Percentiles rank a stretch among this genome's conserved stretches.
These are phyloP conservation scores for Dioctria linearis DNA, from an alignment of 2,888 invertebrate genomes.

Conservation along the genomic window DNA sequence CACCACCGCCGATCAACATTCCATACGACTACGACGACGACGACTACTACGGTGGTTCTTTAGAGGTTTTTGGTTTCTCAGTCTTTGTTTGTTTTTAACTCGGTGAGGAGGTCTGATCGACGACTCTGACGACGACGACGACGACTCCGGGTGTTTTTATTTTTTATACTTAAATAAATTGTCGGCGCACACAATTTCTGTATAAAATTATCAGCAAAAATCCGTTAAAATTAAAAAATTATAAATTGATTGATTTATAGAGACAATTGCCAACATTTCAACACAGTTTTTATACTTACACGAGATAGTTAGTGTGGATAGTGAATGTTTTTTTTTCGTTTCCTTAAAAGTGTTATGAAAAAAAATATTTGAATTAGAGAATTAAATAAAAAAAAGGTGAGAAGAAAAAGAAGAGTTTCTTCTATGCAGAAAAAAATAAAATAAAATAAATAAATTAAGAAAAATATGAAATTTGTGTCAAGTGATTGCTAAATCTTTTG, in stretches of 20 bases:
- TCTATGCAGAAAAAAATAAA: background rate
- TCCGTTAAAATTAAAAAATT: conserved; percentile 1
- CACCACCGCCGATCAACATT: conserved; percentile 20
- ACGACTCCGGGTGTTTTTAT: background rate
- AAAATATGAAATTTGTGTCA: conserved; percentile 44
- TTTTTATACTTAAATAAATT: background rate
- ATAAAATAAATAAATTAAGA: too few relatives aligned
- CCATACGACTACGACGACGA: background rate
- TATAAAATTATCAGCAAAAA: background rate
- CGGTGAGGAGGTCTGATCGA: conserved; percentile 40
- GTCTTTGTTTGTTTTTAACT: conserved; percentile 38
- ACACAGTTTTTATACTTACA: too few relatives aligned
- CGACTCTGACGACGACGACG: background rate
- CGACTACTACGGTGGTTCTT: background rate
- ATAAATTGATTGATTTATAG: too few relatives aligned
- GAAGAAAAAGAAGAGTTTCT: background rate
- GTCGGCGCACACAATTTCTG: background rate
- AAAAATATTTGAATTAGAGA: conserved; percentile 13
- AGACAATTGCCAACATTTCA: background rate
- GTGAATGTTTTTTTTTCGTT: conserved; percentile 11
- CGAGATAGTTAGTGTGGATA: background rate
- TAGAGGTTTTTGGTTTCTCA: conserved; percentile 10
- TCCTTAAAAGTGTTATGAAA: conserved; percentile 31
- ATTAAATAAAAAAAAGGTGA: conserved; percentile 3
- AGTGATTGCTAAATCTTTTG: conserved; percentile 47